Base-by-base conservation (phyloP, 2,888 invertebrate species). In the Drosophila multiciliata region DNA sequence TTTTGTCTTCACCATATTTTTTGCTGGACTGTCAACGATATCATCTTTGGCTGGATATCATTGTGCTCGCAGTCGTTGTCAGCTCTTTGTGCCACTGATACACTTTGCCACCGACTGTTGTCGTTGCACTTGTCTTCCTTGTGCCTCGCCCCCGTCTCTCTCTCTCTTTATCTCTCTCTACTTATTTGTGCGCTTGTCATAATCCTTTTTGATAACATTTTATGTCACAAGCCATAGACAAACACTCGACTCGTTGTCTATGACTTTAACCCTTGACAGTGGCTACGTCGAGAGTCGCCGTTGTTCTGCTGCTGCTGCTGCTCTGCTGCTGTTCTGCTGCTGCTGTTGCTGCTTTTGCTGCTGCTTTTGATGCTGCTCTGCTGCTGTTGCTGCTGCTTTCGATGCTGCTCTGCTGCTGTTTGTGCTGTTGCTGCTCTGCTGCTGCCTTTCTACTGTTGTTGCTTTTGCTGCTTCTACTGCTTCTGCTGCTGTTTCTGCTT, bases 191-290 rank as follows among this genome's bases (percentile, higher is more conserved):
- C 73, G 75, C 85, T 80, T 89, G 83, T 87, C 89, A 87, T 87
- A 87, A 87, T 87, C 87, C 87, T 83, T 89, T 87, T 83, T 89
- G 87, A 87, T 87, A 87, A 89, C 89, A 87, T 89, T 87, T 89
- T 74, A 83, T 87, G 89, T 89, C 86, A 83, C 87, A 80, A 80
- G 86, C 88, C 85, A 80, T 70, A 69, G 80, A 88, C 85, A 86
- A 86, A 88, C 85, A 88, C 86, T 88, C 75, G 74, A 88, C 29
- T 29, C 80, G 86, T 75, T 83, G 82, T 80, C 85, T 82, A 83
- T 83, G 85, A 65, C 88, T 83, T 88, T 88, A 85, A 85, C 85
- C 85, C 85, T 88, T 88, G 88, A 78, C 87, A 73, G 55, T n/a
- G 36, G 72, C 75, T 26, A 49, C 40, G 57, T 40, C 57, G 42